phyloP scores from a whole-genome alignment of 2,797 vertebrate species.

The Odontamblyopus rebecca region DNA sequence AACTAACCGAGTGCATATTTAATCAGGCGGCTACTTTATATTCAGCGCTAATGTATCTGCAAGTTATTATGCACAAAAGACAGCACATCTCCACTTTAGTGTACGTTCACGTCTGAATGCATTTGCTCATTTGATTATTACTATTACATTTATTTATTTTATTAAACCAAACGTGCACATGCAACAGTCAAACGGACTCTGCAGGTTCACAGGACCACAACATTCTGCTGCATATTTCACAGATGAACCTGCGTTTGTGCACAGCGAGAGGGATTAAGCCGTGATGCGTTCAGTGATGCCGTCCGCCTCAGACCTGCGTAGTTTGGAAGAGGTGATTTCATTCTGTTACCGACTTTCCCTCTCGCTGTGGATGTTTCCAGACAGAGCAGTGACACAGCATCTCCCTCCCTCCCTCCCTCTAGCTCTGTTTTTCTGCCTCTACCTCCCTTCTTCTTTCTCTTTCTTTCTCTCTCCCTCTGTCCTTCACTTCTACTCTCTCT shows the following conservation, averaged over 20 bases:
- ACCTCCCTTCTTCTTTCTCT: conserved; percentile 8
- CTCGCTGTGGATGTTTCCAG: conserved; percentile 33
- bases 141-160: no score
- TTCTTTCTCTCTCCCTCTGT: no score
- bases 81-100: background rate
- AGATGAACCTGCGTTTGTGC: background rate
- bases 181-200: background rate
- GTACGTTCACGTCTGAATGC: background rate
- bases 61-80: background rate
- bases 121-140: background rate
- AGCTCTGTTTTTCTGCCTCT: background rate
- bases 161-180: background rate
- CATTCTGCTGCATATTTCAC: no score
- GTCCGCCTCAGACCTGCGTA: background rate
- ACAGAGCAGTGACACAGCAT: conserved; percentile 12
- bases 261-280: background rate
- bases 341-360: conserved; percentile 12
- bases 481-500: no score
- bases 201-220: background rate
- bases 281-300: background rate
- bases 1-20: background rate
- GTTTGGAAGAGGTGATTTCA: conserved; percentile 15
- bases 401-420: conserved; percentile 3
- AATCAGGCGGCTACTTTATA: background rate
- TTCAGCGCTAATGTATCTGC: background rate